phyloP scores from a whole-genome alignment of 2,797 vertebrate species.

The Lagorchestes hirsutus region DNA sequence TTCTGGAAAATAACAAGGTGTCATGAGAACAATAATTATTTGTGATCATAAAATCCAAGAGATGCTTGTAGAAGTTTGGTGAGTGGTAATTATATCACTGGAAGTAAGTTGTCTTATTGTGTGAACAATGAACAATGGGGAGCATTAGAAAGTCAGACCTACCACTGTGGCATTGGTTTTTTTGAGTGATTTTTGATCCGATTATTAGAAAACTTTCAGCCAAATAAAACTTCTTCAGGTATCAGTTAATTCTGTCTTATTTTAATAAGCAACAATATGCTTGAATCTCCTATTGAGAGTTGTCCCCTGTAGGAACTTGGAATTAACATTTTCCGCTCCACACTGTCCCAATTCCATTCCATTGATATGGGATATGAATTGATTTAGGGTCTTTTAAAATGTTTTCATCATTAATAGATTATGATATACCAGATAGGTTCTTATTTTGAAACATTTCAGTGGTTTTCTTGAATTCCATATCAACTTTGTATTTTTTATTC shows the following conservation, averaged over 20 bases:
- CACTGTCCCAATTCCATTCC: no score
- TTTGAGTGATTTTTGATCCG: neutral
- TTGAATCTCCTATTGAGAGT: no score
- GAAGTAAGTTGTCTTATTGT: constrained; percentile 50
- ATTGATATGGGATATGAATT: no score
- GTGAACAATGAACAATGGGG: neutral
- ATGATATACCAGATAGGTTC: no score
- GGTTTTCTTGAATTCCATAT: no score
- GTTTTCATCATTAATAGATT: no score
- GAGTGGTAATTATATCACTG: neutral
- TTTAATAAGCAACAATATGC: no score
- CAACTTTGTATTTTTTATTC: no score
- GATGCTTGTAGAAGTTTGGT: neutral
- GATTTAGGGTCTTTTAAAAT: no score
- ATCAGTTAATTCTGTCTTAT: neutral
- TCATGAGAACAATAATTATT: neutral
- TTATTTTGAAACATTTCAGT: no score
- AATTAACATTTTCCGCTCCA: no score
- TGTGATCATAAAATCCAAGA: constrained; percentile 23
- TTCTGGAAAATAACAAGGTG: constrained; percentile 36
- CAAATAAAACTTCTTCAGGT: neutral
- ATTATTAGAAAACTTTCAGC: constrained; percentile 4
- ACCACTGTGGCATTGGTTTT: neutral
- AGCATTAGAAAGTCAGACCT: constrained; percentile 46
- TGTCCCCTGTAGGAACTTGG: no score